Evolutionary conservation across 2,888 invertebrate genomes (phyloP), one percentile per base, ranked within the genome.

Genomic region (Shargacucullia verbasci): DNA sequence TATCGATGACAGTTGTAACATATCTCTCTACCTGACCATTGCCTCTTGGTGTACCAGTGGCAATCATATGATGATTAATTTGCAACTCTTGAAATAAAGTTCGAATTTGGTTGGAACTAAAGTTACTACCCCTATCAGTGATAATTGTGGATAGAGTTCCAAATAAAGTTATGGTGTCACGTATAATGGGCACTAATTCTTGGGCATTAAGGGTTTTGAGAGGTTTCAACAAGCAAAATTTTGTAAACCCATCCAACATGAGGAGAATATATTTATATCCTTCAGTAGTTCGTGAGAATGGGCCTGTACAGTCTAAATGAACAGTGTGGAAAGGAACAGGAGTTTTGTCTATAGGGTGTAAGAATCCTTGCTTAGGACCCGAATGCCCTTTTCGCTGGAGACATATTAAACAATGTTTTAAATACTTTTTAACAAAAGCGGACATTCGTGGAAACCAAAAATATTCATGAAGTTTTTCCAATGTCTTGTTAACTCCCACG

Each of bases 291-390:
- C 29, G 39, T 1, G 27, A 7, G 12, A 54, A 54, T 0, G 54
- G 54, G 2, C 40, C 54, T 40, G 52, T 44, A 29, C 52, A 52
- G 13, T n/a, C n/a, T n/a, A n/a, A 2, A n/a, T n/a, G n/a, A n/a
- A n/a, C n/a, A n/a, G n/a, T n/a, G n/a, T n/a, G n/a, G n/a, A n/a
- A n/a, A n/a, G 50, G 43, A 1, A 50, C 7, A 12, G 47, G 29
- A 0, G 27, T 40, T 34, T 54, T 54, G 7, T 40, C 4, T 8
- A 54, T 46, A 6, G 46, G 40, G n/a, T 53, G 53, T 27, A 54
- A 10, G 9, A 14, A 45, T 0, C 53, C 53, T 34, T 54, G 45
- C 25, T 52, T 52, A 7, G 50, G 50, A 12, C 43, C 50, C 34
- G 8, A 25, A 12, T 45, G 45, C 20, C 34, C 34, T 35, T 45